These are phyloP conservation scores for Epizoanthus scotinus DNA, from an alignment of 92 coral and sea anemone species.

Conservation along the genomic window DNA sequence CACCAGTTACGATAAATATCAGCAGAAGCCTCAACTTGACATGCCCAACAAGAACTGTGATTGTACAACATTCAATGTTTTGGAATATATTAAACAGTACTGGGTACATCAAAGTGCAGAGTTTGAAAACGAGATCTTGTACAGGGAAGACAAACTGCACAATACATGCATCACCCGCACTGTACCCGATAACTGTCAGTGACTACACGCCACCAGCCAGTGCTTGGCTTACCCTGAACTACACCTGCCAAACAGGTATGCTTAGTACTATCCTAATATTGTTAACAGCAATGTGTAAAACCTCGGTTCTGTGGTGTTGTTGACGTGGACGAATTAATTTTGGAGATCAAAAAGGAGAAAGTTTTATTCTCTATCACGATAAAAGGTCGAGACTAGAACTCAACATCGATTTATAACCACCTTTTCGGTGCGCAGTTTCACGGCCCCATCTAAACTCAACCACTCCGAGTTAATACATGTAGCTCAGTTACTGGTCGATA, in stretches of 20 bases:
- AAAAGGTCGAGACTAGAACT: too few species aligned
- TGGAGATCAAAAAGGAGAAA: too few species aligned
- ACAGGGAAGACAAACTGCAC: not conserved
- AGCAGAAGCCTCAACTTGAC: conserved; percentile 33
- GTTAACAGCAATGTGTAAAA: not conserved
- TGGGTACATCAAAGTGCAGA: not conserved
- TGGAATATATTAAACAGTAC: not conserved
- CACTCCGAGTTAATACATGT: too few species aligned
- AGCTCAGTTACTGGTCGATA: too few species aligned
- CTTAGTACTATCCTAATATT: not conserved
- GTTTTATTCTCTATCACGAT: not conserved
- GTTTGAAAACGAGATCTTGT: not conserved
- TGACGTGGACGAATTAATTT: too few species aligned
- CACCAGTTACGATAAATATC: not conserved
- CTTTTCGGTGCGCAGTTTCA: too few species aligned
- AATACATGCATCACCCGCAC: not conserved
- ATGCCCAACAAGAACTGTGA: conserved; percentile 16
- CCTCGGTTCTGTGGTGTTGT: too few species aligned
- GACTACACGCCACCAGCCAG: not conserved
- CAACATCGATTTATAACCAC: too few species aligned
- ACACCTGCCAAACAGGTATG: conserved; percentile 24
- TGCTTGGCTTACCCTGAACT: conserved; percentile 7
- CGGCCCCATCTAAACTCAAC: too few species aligned
- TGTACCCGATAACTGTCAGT: not conserved
- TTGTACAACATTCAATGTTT: conserved; percentile 19